These are phyloP conservation scores for Psittacula cyanocephala DNA, from an alignment of 2,113 vertebrate species.

Conservation along the genomic window DNA sequence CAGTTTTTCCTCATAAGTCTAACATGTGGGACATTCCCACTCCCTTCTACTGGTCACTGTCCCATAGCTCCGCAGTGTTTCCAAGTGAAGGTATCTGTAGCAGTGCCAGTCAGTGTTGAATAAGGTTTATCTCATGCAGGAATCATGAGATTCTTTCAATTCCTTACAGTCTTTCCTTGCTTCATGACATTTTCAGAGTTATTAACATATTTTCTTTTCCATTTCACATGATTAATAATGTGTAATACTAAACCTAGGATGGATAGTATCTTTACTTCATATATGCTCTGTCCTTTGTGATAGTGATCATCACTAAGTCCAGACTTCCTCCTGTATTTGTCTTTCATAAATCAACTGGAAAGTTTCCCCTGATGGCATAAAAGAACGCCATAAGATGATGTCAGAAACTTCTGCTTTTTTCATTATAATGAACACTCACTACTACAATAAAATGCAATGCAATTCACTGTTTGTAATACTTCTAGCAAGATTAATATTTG, in stretches of 20 bases:
- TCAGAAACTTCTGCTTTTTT: neutral
- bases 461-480: neutral
- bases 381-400: neutral
- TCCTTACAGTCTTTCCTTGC: neutral
- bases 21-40: neutral
- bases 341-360: neutral
- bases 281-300: neutral
- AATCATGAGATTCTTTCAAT: neutral
- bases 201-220: neutral
- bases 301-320: neutral
- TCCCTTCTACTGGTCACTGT: neutral
- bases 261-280: neutral
- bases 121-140: neutral
- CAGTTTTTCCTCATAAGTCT: neutral
- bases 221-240: neutral
- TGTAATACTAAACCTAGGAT: neutral
- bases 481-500: neutral
- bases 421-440: neutral
- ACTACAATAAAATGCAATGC: neutral
- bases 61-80: accelerated
- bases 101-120: neutral
- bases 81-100: neutral
- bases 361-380: neutral
- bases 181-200: neutral
- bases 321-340: neutral